A percentile compares a stretch with the other conserved stretches of the same genome.
Evolutionary conservation across 2,113 vertebrate species (phyloP).

Genomic region (Pomatorhinus ruficollis): DNA sequence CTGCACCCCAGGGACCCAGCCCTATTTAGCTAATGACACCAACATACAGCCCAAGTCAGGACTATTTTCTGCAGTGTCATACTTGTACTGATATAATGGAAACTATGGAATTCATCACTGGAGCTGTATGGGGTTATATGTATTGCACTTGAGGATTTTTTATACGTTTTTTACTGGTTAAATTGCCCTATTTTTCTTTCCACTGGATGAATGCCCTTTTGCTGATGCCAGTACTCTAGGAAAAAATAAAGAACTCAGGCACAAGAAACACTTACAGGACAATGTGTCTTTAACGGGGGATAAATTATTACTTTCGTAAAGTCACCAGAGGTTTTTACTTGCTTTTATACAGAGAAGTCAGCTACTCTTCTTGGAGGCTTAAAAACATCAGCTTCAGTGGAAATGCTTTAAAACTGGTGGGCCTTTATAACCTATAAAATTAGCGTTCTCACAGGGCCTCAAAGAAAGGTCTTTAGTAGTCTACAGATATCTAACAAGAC

Average conservation of each 20-base stretch:
- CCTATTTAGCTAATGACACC: neutral
- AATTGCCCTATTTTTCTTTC: neutral
- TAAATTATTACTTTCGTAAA: slow-evolving; percentile 24
- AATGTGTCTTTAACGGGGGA: neutral
- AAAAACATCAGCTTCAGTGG: neutral
- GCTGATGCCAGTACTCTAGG: neutral
- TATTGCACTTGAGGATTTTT: neutral
- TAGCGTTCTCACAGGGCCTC: neutral
- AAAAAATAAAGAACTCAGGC: neutral
- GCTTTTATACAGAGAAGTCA: slow-evolving; percentile 1
- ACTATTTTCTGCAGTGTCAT: neutral
- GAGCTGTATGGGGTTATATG: neutral
- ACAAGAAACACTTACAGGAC: slow-evolving; percentile 1
- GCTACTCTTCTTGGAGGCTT: neutral
- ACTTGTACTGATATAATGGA: neutral
- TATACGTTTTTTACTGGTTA: neutral
- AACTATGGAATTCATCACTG: neutral
- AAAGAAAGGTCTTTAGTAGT: neutral
- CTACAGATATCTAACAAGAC: neutral
- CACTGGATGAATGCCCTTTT: neutral
- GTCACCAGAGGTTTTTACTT: slow-evolving; percentile 4
- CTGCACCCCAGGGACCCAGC: neutral
- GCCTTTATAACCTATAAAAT: neutral
- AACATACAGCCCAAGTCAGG: neutral
- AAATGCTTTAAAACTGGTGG: neutral